Percentiles rank a stretch among this genome's conserved stretches.
These are phyloP conservation scores for Podilymbus podiceps DNA, from an alignment of 2,113 vertebrate genomes.

Conservation along the genomic window DNA sequence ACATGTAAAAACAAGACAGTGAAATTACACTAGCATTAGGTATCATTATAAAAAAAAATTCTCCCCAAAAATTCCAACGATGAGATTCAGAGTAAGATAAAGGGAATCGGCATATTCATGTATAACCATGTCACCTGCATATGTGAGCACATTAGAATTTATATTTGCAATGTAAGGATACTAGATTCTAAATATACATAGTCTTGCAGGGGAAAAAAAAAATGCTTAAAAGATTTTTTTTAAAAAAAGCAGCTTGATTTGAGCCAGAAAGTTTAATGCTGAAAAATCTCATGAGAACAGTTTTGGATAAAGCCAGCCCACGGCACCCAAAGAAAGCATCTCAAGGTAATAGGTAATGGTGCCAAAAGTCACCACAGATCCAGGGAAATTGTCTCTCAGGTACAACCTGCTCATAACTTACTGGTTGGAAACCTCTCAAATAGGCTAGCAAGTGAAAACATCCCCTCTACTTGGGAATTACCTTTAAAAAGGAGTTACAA, in stretches of 20 bases:
- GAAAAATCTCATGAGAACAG: background rate
- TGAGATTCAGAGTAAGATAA: background rate
- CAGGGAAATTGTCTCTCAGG: background rate
- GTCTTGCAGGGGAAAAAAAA: background rate
- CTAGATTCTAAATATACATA: background rate
- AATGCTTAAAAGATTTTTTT: background rate
- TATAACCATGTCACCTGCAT: background rate
- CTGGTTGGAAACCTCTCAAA: background rate
- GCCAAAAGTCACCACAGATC: background rate
- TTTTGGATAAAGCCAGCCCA: background rate
- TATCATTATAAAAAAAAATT: background rate
- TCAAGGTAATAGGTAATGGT: background rate
- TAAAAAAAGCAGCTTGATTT: background rate
- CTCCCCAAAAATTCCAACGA: background rate
- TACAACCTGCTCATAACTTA: background rate
- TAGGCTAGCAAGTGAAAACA: background rate
- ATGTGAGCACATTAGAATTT: accelerated
- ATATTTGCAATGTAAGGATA: background rate
- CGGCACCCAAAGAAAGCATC: background rate
- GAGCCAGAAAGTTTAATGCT: background rate
- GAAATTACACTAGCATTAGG: background rate
- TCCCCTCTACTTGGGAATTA: background rate
- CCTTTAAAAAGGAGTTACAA: background rate
- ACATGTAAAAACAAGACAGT: background rate
- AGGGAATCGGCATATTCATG: background rate